A percentile compares a stretch with the other conserved stretches of the same genome.
Evolutionary conservation across 2,888 invertebrate species (phyloP).

Genomic region (Clistopyga incitator): DNA sequence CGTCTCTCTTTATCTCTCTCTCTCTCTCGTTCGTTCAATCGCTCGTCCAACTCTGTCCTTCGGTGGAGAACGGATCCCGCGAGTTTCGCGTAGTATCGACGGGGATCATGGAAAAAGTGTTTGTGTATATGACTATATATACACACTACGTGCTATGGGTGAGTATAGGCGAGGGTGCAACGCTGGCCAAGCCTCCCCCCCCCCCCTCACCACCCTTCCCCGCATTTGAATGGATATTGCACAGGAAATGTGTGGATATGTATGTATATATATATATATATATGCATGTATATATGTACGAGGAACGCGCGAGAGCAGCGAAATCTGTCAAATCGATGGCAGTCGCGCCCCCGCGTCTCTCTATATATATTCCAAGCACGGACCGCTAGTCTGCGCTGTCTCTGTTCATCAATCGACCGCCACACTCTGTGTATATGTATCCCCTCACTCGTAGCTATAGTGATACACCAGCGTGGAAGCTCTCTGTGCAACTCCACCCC

Average conservation of each 20-base stretch:
- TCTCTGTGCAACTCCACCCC: conserved; percentile 22
- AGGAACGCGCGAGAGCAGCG: conserved; percentile 53
- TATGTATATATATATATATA: conserved; percentile 3
- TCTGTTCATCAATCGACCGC: conserved; percentile 54
- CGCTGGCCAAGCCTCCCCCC: conserved; percentile 54
- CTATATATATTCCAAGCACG: conserved; percentile 23
- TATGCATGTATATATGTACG: conserved; percentile 24
- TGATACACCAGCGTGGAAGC: conserved; percentile 17
- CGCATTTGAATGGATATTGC: conserved; percentile 70
- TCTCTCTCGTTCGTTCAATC: conserved; percentile 42
- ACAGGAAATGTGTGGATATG: conserved; percentile 43
- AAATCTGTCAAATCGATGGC: conserved; percentile 69
- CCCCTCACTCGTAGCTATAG: background rate
- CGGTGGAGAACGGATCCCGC: conserved; percentile 43
- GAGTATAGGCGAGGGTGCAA: conserved; percentile 59
- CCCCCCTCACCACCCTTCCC: too few species aligned
- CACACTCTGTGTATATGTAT: conserved; percentile 28
- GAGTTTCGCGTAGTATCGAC: conserved; percentile 49
- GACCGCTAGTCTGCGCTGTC: conserved; percentile 39
- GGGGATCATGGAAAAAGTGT: conserved; percentile 50
- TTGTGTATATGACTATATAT: conserved; percentile 34
- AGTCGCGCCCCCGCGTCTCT: conserved; percentile 57
- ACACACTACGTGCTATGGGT: conserved; percentile 36
- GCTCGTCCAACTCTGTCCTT: conserved; percentile 35
- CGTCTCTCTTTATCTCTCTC: conserved; percentile 59